Evolutionary conservation across 2,797 vertebrate species (phyloP).

Genomic region (Centroberyx gerrardi): DNA sequence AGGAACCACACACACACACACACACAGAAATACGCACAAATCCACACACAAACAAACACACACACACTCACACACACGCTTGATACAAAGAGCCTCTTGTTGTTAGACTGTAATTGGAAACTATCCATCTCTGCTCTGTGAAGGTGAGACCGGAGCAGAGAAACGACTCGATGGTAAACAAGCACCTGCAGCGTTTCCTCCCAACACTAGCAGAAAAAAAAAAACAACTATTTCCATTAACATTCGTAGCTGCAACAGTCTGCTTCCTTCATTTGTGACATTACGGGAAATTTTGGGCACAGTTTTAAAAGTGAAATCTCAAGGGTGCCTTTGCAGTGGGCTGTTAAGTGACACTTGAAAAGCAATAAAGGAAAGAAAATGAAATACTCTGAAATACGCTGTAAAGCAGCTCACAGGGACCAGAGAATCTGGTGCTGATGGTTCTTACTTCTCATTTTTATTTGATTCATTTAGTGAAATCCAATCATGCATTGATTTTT

Average conservation of each 20-base stretch:
- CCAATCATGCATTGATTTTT: too few species aligned
- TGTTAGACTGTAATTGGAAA: not conserved
- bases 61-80: slow-evolving; percentile 12
- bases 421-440: too few species aligned
- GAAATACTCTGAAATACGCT: too few species aligned
- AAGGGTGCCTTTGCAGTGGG: too few species aligned
- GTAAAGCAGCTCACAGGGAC: too few species aligned
- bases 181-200: slow-evolving; percentile 3
- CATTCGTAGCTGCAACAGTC: too few species aligned
- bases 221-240: too few species aligned
- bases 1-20: slow-evolving; percentile 46
- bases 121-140: not conserved
- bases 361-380: too few species aligned
- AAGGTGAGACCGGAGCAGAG: slow-evolving; percentile 34
- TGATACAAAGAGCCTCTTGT: slow-evolving; percentile 70
- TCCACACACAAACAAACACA: not conserved
- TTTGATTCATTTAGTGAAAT: too few species aligned
- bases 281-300: not conserved
- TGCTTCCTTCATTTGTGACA: not conserved
- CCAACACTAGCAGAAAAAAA: too few species aligned
- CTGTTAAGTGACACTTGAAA: too few species aligned
- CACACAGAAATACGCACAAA: not conserved
- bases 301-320: not conserved
- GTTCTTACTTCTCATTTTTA: too few species aligned
- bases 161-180: not conserved